These are phyloP conservation scores for Anabas testudineus DNA, from an alignment of 2,797 vertebrate genomes.

Conservation along the genomic window DNA sequence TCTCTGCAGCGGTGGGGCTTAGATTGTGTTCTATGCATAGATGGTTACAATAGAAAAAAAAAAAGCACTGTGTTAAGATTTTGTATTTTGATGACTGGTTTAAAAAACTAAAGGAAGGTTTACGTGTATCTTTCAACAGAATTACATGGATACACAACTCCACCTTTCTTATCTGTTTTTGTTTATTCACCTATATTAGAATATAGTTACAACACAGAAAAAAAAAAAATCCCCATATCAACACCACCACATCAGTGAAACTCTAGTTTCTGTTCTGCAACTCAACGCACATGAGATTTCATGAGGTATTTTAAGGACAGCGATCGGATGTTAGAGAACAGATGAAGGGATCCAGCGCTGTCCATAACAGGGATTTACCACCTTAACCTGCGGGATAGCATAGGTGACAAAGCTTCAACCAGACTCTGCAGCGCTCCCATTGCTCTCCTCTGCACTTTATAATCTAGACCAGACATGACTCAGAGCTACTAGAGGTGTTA, in stretches of 20 bases:
- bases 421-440: slow-evolving; percentile 45
- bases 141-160: slow-evolving; percentile 1
- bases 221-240: slow-evolving; percentile 16
- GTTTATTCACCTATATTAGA: slow-evolving; percentile 16
- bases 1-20: slow-evolving; percentile 67
- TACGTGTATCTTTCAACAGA: slow-evolving; percentile 4
- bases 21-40: slow-evolving; percentile 50
- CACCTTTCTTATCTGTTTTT: background rate
- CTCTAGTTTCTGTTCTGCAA: slow-evolving; percentile 28
- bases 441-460: slow-evolving; percentile 62
- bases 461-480: slow-evolving; percentile 74
- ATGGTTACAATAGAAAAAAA: slow-evolving; percentile 41
- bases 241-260: slow-evolving; percentile 28
- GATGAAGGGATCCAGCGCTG: slow-evolving; percentile 47
- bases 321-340: slow-evolving; percentile 31
- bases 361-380: slow-evolving; percentile 53
- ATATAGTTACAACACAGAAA: slow-evolving; percentile 13
- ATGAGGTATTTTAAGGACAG: slow-evolving; percentile 34
- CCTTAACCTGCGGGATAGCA: slow-evolving; percentile 67
- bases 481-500: slow-evolving; percentile 78
- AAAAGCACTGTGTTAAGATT: slow-evolving; percentile 34
- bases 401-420: slow-evolving; percentile 61
- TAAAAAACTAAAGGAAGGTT: slow-evolving; percentile 2
- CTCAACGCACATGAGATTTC: slow-evolving; percentile 13
- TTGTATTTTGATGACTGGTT: slow-evolving; percentile 17